Base-by-base conservation (phyloP, 1,140 invertebrate species). In the Bilobella aurantiaca region DNA sequence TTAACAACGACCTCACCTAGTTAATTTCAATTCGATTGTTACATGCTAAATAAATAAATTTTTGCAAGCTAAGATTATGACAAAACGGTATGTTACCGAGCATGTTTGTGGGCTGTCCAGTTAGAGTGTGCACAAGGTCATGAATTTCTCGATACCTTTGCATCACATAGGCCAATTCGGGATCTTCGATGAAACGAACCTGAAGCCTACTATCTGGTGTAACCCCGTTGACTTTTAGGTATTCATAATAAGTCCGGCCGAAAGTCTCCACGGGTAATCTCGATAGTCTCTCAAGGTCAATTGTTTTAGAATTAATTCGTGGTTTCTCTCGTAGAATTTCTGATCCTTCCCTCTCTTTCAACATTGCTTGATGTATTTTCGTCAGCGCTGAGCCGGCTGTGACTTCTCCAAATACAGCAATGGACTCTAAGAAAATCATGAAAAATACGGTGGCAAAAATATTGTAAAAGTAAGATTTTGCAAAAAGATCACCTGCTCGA, bases 31-130 rank as follows among this genome's bases (percentile, higher is more conserved):
- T 27, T 61, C 25, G 12, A 37, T 23, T 3, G 32, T 31, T 12
- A 2, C 8, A 14, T 56, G n/a, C 53, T 30, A 49, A 23, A 31
- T 8, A 53, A 8, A 56, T 31, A 31, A 57, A 32, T 56, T n/a
- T n/a, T n/a, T n/a, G n/a, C n/a, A n/a, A n/a, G n/a, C n/a, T 56
- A 63, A 56, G 2, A 28, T 18, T 42, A 21, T 42, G 60, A n/a
- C 46, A 56, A 14, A 25, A 31, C n/a, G n/a, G n/a, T n/a, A n/a
- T 32, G 75, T 84, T 82, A 75, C 91, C 91, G 3, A 96, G 79
- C 92, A 98, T 96, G 75, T 93, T 94, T 5, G 94, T 98, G 18
- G 91, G 93, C 91, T 96, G 96, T 63, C 85, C 84, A 31, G 97
- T 81, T 5, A 91, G 77, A 0, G 93, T 87, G 78, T 99, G 96